These are phyloP conservation scores for Agriopis aurantiaria DNA, from an alignment of 2,888 invertebrate species.

Conservation along the genomic window DNA sequence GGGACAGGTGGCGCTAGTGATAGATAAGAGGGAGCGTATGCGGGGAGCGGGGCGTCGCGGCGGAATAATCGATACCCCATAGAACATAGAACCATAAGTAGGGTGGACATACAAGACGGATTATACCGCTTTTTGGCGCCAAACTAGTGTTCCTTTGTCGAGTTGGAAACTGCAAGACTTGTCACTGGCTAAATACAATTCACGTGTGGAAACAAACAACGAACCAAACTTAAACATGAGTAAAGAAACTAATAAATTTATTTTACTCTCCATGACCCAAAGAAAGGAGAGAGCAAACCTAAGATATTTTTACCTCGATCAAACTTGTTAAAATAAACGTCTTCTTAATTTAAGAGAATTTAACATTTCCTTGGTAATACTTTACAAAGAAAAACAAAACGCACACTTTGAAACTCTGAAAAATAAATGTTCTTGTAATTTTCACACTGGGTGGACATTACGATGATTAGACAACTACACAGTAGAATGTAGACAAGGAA, in stretches of 20 bases:
- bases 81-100: constrained; percentile 80
- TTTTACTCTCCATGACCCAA: not conserved
- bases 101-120: constrained; percentile 75
- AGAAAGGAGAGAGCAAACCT: not conserved
- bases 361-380: too few species aligned
- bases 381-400: too few species aligned
- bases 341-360: too few species aligned
- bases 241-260: too few species aligned
- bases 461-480: too few species aligned
- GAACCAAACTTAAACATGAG: not conserved
- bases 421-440: too few species aligned
- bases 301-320: too few species aligned
- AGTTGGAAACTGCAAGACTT: not conserved
- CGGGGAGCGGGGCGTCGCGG: constrained; percentile 35
- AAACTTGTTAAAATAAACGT: too few species aligned
- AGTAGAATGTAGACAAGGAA: too few species aligned
- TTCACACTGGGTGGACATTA: too few species aligned
- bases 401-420: too few species aligned
- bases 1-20: constrained; percentile 9
- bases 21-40: constrained; percentile 26
- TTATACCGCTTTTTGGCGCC: constrained; percentile 68
- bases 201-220: not conserved
- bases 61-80: constrained; percentile 71
- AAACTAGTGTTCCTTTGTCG: constrained; percentile 41
- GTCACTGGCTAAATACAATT: not conserved